These are phyloP conservation scores for Euclidia mi DNA, from an alignment of 2,888 invertebrate species.

Conservation along the genomic window DNA sequence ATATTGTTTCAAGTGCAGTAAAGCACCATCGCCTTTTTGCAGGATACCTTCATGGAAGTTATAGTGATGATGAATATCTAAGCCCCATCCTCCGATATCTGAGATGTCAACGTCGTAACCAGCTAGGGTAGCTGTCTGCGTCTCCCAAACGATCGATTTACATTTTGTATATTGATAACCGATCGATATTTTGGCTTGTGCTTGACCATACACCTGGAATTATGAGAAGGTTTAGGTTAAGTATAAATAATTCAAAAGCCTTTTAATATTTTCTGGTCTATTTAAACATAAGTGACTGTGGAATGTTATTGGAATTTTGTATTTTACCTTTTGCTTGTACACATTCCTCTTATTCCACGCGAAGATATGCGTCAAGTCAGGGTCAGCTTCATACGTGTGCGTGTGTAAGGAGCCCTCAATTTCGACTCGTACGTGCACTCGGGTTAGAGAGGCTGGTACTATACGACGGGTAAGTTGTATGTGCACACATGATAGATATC, in stretches of 20 bases:
- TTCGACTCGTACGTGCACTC: slow-evolving; percentile 97
- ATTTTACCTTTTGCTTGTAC: slow-evolving; percentile 96
- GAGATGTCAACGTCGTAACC: slow-evolving; percentile 99
- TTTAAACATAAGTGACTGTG: too few species aligned
- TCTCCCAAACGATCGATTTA: slow-evolving; percentile 97
- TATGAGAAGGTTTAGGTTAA: neutral
- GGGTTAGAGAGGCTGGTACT: slow-evolving; percentile 94
- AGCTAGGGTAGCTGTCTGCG: slow-evolving; percentile 97
- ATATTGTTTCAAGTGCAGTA: slow-evolving; percentile 97
- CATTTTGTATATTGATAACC: slow-evolving; percentile 98
- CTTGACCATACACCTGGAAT: slow-evolving; percentile 94
- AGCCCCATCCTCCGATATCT: slow-evolving; percentile 99
- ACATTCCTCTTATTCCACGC: slow-evolving; percentile 99
- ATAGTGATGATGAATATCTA: slow-evolving; percentile 99
- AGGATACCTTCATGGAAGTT: slow-evolving; percentile 99
- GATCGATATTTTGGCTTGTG: slow-evolving; percentile 96
- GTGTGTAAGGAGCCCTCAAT: slow-evolving; percentile 98
- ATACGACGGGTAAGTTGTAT: slow-evolving; percentile 95
- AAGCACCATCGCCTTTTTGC: slow-evolving; percentile 99
- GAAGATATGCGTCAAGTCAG: slow-evolving; percentile 98
- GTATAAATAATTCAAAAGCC: too few species aligned
- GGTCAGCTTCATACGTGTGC: slow-evolving; percentile 98
- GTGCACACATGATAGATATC: slow-evolving; percentile 97
- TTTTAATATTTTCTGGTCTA: too few species aligned
- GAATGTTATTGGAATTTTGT: neutral